These are phyloP conservation scores for Lithodes maja DNA, from an alignment of 2,888 invertebrate species.

Conservation along the genomic window DNA sequence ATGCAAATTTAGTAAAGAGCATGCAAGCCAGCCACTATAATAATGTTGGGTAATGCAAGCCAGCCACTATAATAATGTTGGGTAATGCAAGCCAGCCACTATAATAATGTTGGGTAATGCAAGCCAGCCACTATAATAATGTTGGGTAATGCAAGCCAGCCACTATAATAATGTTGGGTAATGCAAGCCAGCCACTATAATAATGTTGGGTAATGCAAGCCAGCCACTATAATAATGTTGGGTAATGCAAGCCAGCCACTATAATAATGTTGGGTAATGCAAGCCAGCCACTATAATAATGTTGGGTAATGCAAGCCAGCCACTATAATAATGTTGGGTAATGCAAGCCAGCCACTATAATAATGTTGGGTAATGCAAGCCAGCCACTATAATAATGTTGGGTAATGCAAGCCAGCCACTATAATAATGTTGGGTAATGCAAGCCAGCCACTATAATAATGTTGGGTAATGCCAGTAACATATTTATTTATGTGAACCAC, in stretches of 20 bases:
- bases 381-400: neutral
- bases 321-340: neutral
- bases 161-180: neutral
- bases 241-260: neutral
- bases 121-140: neutral
- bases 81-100: neutral
- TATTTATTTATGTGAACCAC: too few species aligned
- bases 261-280: neutral
- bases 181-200: neutral
- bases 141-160: neutral
- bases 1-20: neutral
- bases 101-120: neutral
- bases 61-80: neutral
- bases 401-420: neutral
- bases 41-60: neutral
- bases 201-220: neutral
- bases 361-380: neutral
- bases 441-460: neutral
- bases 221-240: neutral
- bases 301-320: neutral
- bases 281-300: neutral
- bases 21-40: neutral
- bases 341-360: neutral
- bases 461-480: too few species aligned
- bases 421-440: neutral